A percentile compares a stretch with the other conserved stretches of the same genome.
Evolutionary conservation across 2,888 invertebrate species (phyloP).

Genomic region (Eilema sororculum): DNA sequence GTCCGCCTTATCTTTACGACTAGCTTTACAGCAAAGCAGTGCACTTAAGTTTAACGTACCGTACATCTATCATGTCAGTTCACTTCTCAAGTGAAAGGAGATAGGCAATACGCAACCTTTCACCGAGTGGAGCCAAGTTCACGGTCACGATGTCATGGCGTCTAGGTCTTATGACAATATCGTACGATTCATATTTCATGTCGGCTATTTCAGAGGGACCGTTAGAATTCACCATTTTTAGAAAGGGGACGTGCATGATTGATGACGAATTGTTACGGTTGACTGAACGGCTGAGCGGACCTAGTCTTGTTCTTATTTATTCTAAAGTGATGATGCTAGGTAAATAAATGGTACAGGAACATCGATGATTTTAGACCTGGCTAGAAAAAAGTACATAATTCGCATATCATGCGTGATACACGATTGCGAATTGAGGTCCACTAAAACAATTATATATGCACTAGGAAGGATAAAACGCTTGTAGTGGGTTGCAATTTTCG

Average conservation of each 20-base stretch:
- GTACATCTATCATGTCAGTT: slow-evolving; percentile 19
- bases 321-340: too few relatives aligned
- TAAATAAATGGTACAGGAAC: too few relatives aligned
- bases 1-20: slow-evolving; percentile 9
- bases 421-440: too few relatives aligned
- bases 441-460: too few relatives aligned
- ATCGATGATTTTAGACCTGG: too few relatives aligned
- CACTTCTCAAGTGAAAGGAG: slow-evolving; percentile 19
- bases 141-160: slow-evolving; percentile 23
- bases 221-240: background rate
- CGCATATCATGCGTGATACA: too few relatives aligned
- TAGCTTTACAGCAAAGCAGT: slow-evolving; percentile 10
- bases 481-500: background rate
- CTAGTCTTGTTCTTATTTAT: background rate
- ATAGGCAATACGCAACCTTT: slow-evolving; percentile 21
- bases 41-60: slow-evolving; percentile 5
- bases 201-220: background rate
- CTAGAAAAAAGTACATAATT: too few relatives aligned
- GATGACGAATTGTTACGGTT: background rate
- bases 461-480: background rate
- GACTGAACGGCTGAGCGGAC: background rate
- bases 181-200: slow-evolving; percentile 11
- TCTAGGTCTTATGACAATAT: slow-evolving; percentile 31
- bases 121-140: slow-evolving; percentile 27
- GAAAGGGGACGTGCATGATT: slow-evolving; percentile 8